Conservation (phyloP, 2,113 vertebrate genomes). For the Apteryx mantelli region DNA sequence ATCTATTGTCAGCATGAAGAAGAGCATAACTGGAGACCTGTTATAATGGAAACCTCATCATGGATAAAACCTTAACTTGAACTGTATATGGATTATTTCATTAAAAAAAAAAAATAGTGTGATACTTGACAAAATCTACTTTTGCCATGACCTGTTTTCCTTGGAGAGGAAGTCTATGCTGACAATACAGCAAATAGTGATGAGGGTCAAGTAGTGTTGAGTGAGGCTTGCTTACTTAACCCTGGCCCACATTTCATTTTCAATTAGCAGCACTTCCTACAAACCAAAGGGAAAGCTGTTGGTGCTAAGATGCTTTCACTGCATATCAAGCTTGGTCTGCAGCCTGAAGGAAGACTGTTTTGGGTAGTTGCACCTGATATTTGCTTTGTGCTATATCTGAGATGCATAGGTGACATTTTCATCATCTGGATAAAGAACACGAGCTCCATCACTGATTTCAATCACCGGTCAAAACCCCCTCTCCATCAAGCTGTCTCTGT, state of each 20-base stretch:
- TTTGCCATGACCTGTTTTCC: background rate
- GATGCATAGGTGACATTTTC: background rate
- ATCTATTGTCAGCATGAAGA: background rate
- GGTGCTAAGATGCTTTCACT: background rate
- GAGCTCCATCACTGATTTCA: background rate
- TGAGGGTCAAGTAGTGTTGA: background rate
- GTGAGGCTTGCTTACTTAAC: background rate
- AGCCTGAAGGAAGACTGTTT: background rate
- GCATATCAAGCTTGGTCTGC: background rate
- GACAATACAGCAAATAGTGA: background rate
- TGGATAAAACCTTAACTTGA: background rate
- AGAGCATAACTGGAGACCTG: background rate
- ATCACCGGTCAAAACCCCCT: background rate
- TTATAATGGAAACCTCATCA: background rate
- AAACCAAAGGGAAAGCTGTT: background rate
- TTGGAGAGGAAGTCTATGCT: background rate
- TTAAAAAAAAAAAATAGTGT: background rate
- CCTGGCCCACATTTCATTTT: background rate
- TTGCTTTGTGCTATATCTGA: background rate
- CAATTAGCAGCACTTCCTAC: background rate
- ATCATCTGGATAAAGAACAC: background rate
- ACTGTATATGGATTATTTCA: background rate
- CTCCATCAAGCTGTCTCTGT: background rate
- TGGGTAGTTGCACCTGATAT: background rate
- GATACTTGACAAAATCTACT: background rate